Conservation (phyloP, 2,888 invertebrate species). For the Scrobipalpa costella region DNA sequence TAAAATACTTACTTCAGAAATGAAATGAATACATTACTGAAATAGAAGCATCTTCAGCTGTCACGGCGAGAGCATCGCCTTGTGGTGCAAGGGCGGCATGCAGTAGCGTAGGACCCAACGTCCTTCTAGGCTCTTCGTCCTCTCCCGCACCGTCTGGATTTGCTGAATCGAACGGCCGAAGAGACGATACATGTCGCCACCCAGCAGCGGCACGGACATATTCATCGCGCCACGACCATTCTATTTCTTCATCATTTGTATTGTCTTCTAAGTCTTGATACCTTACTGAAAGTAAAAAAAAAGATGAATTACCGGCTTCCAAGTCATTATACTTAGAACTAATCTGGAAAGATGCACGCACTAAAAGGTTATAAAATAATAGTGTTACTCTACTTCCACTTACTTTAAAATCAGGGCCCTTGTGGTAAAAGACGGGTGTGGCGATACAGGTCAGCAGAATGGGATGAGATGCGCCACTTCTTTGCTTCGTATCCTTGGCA, state of each 20-base stretch:
- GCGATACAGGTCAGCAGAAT: no score
- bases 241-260: neutral
- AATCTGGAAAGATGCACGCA: no score
- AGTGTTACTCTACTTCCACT: no score
- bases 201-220: slow-evolving; percentile 43
- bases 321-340: no score
- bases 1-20: no score
- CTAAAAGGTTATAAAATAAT: no score
- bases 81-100: slow-evolving; percentile 37
- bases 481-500: no score
- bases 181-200: slow-evolving; percentile 39
- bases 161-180: slow-evolving; percentile 4
- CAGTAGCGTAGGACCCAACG: slow-evolving; percentile 38
- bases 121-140: neutral
- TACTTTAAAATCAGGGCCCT: no score
- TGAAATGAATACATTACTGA: slow-evolving; percentile 34
- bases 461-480: no score
- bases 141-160: neutral
- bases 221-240: slow-evolving; percentile 51
- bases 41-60: slow-evolving; percentile 44
- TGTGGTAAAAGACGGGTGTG: no score
- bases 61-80: slow-evolving; percentile 42
- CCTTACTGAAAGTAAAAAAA: neutral
- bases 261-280: neutral
- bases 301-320: neutral